A percentile compares a stretch with the other conserved stretches of the same genome.
Evolutionary conservation across 2,797 vertebrate genomes (phyloP).

Genomic region (Acipenser transmontanus): DNA sequence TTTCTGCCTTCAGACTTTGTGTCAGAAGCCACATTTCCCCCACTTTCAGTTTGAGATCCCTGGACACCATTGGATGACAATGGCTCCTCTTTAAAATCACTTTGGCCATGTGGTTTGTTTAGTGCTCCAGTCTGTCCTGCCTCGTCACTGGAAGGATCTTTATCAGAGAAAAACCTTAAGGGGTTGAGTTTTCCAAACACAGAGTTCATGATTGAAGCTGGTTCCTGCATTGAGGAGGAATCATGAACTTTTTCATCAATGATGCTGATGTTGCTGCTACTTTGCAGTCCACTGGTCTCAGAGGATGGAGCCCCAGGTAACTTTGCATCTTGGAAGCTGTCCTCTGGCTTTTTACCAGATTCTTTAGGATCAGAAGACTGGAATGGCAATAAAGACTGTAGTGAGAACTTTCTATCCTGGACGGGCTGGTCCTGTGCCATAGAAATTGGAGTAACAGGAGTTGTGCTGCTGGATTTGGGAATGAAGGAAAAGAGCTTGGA

Average conservation of each 20-base stretch:
- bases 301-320: slow-evolving; percentile 13
- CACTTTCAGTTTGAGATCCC: background rate
- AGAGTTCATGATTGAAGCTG: slow-evolving; percentile 49
- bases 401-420: slow-evolving; percentile 50
- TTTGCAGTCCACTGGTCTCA: slow-evolving; percentile 3
- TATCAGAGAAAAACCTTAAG: slow-evolving; percentile 66
- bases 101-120: slow-evolving; percentile 25
- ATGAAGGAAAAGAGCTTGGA: slow-evolving; percentile 59
- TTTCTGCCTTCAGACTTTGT: background rate
- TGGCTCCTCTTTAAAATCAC: slow-evolving; percentile 29
- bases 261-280: slow-evolving; percentile 7
- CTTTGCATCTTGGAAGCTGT: slow-evolving; percentile 24
- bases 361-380: slow-evolving; percentile 36
- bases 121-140: slow-evolving; percentile 28
- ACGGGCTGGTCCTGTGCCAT: slow-evolving; percentile 55
- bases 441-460: slow-evolving; percentile 52
- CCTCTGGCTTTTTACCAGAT: slow-evolving; percentile 27
- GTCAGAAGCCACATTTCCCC: background rate
- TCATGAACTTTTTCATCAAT: slow-evolving; percentile 27
- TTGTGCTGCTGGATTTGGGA: slow-evolving; percentile 50
- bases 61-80: slow-evolving; percentile 9
- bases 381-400: slow-evolving; percentile 45
- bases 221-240: slow-evolving; percentile 39
- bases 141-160: slow-evolving; percentile 30
- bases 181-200: slow-evolving; percentile 69